Percentiles rank a stretch among this genome's conserved stretches.
These are phyloP conservation scores for Corbicula japonica DNA, from an alignment of 2,888 invertebrate species.

Conservation along the genomic window DNA sequence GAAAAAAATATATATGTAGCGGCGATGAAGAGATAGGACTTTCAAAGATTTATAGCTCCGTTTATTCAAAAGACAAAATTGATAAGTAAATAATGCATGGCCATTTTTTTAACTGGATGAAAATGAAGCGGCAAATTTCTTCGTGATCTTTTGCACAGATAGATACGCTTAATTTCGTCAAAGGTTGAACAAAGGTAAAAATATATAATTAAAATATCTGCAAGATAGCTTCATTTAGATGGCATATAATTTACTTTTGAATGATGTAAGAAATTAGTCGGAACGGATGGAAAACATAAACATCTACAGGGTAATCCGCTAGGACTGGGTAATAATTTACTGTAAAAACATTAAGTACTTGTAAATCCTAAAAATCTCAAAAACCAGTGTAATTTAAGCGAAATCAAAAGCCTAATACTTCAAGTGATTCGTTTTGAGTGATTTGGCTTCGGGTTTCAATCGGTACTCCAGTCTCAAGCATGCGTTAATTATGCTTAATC, in stretches of 20 bases:
- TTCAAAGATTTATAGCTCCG: not conserved
- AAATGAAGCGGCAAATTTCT: slow-evolving; percentile 42
- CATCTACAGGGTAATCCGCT: too few species aligned
- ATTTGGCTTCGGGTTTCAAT: too few species aligned
- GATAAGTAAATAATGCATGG: slow-evolving; percentile 32
- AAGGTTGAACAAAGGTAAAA: slow-evolving; percentile 32
- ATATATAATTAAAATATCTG: slow-evolving; percentile 51
- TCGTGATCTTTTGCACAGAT: slow-evolving; percentile 32
- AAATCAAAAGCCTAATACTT: too few species aligned
- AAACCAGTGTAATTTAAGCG: too few species aligned
- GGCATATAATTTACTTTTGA: slow-evolving; percentile 40
- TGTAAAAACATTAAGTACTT: too few species aligned
- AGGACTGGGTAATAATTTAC: too few species aligned
- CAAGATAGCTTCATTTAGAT: slow-evolving; percentile 37
- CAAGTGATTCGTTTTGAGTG: too few species aligned
- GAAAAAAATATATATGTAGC: too few species aligned
- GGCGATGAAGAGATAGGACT: too few species aligned
- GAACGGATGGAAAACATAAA: slow-evolving; percentile 34
- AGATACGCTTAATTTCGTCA: slow-evolving; percentile 38
- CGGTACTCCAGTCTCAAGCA: too few species aligned
- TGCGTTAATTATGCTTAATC: too few species aligned
- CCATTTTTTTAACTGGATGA: slow-evolving; percentile 24
- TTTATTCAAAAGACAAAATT: slow-evolving; percentile 17
- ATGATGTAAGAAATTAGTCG: slow-evolving; percentile 39
- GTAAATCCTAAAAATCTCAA: too few species aligned